Conservation (phyloP, 2,113 vertebrate genomes). For the Mustela lutreola region DNA sequence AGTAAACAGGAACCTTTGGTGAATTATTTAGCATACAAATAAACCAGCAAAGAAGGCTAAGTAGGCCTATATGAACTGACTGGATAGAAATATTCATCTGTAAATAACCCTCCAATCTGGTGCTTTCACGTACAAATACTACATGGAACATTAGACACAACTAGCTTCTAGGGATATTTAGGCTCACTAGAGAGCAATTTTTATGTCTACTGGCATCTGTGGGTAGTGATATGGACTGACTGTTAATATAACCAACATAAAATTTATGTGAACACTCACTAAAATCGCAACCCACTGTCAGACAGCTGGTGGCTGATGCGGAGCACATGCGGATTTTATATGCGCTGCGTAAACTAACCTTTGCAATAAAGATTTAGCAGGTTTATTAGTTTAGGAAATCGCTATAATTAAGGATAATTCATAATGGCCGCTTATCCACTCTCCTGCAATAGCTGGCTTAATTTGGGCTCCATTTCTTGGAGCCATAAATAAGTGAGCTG, state of each 20-base stretch:
- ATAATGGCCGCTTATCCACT: slow-evolving; percentile 95
- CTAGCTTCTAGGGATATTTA: slow-evolving; percentile 95
- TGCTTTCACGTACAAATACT: slow-evolving; percentile 95
- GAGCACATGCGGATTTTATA: slow-evolving; percentile 92
- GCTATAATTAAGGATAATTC: slow-evolving; percentile 99
- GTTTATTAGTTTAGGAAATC: slow-evolving; percentile 99
- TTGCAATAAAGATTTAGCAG: slow-evolving; percentile 97
- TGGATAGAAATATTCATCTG: slow-evolving; percentile 93
- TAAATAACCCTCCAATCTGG: slow-evolving; percentile 97
- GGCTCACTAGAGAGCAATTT: slow-evolving; percentile 96
- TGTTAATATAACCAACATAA: slow-evolving; percentile 95
- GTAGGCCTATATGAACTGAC: slow-evolving; percentile 89
- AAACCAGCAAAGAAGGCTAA: slow-evolving; percentile 87
- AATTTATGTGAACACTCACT: slow-evolving; percentile 95
- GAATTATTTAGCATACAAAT: slow-evolving; percentile 92
- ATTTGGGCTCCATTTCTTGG: slow-evolving; percentile 92
- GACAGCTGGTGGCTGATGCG: slow-evolving; percentile 91
- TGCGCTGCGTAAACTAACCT: slow-evolving; percentile 95
- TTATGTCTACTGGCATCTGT: slow-evolving; percentile 99
- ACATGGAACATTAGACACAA: slow-evolving; percentile 98
- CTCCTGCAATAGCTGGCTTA: slow-evolving; percentile 91
- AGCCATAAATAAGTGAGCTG: slow-evolving; percentile 89
- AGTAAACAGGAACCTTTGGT: slow-evolving; percentile 89
- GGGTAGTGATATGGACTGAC: slow-evolving; percentile 97
- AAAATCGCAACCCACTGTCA: slow-evolving; percentile 91